phyloP scores from a whole-genome alignment of 2,888 invertebrate genomes.

The Phaonia tiefii region DNA sequence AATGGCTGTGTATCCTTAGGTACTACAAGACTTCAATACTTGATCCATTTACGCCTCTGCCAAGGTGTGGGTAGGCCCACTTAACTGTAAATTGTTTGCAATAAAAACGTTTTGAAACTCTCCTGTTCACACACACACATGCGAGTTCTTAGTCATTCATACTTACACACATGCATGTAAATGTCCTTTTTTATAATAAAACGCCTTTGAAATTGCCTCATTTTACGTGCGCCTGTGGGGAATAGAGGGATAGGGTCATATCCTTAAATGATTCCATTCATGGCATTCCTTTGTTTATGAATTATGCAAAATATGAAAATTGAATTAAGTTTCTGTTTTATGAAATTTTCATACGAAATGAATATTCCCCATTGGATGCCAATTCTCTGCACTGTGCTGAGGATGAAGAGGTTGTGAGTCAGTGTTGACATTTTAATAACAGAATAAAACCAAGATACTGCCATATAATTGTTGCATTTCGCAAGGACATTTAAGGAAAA shows the following conservation, averaged over 20 bases:
- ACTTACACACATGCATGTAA: not conserved
- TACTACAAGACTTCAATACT: not conserved
- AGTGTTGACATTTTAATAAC: not conserved
- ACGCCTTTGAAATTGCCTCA: slow-evolving; percentile 37
- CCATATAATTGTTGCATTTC: too few species aligned
- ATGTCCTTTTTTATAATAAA: slow-evolving; percentile 5
- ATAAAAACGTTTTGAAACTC: slow-evolving; percentile 53
- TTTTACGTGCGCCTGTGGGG: not conserved
- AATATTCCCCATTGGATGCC: not conserved
- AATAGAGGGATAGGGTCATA: not conserved
- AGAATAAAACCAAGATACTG: too few species aligned
- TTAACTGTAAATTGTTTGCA: slow-evolving; percentile 56
- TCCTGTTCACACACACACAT: slow-evolving; percentile 10
- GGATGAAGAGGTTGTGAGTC: not conserved
- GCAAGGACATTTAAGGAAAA: too few species aligned
- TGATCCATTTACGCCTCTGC: not conserved
- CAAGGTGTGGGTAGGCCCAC: slow-evolving; percentile 36
- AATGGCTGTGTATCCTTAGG: not conserved
- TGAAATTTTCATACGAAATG: not conserved
- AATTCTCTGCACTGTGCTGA: not conserved
- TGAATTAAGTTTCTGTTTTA: slow-evolving; percentile 51
- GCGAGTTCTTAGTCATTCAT: not conserved
- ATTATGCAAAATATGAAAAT: slow-evolving; percentile 58
- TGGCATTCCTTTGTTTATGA: slow-evolving; percentile 57
- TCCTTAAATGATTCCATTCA: slow-evolving; percentile 36